Evolutionary conservation across 2,113 vertebrate genomes (phyloP), one percentile per base, ranked within the genome.

Genomic region (Meles meles): DNA sequence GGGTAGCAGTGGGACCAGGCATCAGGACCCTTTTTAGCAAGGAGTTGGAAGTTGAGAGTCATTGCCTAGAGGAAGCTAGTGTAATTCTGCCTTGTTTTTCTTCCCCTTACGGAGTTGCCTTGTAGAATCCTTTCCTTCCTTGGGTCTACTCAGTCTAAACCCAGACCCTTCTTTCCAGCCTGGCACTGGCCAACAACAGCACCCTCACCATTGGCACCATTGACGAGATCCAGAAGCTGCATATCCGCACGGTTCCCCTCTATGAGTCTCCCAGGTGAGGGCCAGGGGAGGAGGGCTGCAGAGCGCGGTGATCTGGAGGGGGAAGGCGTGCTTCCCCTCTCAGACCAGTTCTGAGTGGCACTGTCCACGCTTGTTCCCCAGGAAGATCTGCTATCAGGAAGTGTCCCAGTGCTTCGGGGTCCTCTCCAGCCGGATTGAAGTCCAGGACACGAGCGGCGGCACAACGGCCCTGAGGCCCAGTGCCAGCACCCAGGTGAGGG

Each of bases 331-430:
- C 25, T 14, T 25, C 67, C 67, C 67, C 34, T 69, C 18, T 69
- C 74, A 3, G n/a, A 15, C 55, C 55, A 42, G n/a, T 47, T n/a
- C 79, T 90, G 69, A 97, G 72, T 20, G 79, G 15, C 57, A 1
- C 27, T 47, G 14, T 76, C 90, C 23, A 3, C 80, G 2, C 96
- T 76, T 96, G 7, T 71, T 59, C 65, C 12, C 0, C 98, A 99
- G 99, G 98, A 99, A 99, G 95, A 99, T 99, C 98, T 99, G 99
- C 95, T 99, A 99, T 97, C 99, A 99, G 92, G 99, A 99, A 98
- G 99, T 99, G 3, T 99, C 99, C 1, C 99, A 99, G 98, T 99
- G 99, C 97, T 99, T 99, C 0, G 99, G 99, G 1, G 99, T 99
- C 59, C 99, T 99, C 49, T 99, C 99, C 3, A 99, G 99, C 98